Conservation (phyloP, 2,797 vertebrate species). For the Loriculus beryllinus region DNA sequence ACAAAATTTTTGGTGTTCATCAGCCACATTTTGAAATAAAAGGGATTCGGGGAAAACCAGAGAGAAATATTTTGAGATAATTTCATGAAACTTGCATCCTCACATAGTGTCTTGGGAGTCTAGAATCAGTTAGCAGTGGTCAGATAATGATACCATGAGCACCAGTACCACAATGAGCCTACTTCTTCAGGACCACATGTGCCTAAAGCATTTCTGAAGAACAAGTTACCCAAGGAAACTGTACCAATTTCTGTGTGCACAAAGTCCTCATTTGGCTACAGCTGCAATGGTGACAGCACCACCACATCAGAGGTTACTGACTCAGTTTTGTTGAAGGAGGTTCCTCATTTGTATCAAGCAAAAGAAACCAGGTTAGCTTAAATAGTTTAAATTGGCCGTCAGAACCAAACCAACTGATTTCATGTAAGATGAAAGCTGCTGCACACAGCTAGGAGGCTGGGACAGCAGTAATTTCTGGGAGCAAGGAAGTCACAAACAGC, state of each 20-base stretch:
- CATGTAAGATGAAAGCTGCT: not conserved
- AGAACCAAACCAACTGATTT: not conserved
- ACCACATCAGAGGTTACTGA: not conserved
- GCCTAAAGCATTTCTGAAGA: not conserved
- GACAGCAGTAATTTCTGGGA: not conserved
- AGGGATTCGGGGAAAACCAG: fast-evolving
- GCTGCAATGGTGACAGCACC: not conserved
- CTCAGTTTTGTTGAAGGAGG: not conserved
- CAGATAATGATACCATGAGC: not conserved
- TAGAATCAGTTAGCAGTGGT: not conserved
- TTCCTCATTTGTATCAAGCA: not conserved
- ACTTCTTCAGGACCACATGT: not conserved
- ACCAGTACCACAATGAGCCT: not conserved
- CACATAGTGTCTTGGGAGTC: not conserved
- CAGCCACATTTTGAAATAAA: not conserved
- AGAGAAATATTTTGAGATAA: not conserved
- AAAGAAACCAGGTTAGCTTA: not conserved
- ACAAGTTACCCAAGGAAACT: not conserved
- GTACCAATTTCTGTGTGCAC: not conserved
- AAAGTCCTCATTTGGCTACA: not conserved
- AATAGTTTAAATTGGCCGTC: not conserved
- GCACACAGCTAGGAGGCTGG: not conserved
- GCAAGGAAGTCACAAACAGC: not conserved
- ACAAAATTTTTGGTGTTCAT: not conserved
- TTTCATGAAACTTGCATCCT: not conserved